phyloP scores from a whole-genome alignment of 2,888 invertebrate genomes.

The Drosophila helvetica region DNA sequence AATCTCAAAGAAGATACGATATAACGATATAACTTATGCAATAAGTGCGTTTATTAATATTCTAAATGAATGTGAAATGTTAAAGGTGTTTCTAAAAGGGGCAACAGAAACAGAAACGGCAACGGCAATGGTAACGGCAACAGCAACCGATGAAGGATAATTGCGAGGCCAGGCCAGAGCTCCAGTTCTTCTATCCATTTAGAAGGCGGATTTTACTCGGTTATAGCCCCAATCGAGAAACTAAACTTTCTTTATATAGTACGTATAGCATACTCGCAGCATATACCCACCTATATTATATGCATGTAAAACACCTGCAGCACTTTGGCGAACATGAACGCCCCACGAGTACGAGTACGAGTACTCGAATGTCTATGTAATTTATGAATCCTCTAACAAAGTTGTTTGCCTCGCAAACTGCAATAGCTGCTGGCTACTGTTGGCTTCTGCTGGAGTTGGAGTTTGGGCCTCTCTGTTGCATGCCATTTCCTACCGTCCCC shows the following conservation, averaged over 20 bases:
- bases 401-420: slow-evolving; percentile 49
- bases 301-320: neutral
- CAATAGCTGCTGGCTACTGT: slow-evolving; percentile 18
- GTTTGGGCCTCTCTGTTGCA: slow-evolving; percentile 34
- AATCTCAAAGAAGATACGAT: slow-evolving; percentile 43
- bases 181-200: neutral
- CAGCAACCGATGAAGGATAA: neutral
- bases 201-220: neutral
- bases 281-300: neutral
- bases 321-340: neutral
- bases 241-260: neutral
- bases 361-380: slow-evolving; percentile 46
- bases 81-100: slow-evolving; percentile 21
- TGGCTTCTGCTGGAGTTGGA: neutral
- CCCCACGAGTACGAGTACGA: neutral
- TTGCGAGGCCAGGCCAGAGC: neutral
- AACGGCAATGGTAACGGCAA: too few species aligned
- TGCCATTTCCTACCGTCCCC: slow-evolving; percentile 10
- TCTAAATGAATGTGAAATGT: slow-evolving; percentile 18
- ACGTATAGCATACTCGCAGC: neutral
- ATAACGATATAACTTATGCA: slow-evolving; percentile 28
- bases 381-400: slow-evolving; percentile 50
- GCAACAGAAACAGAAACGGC: too few species aligned
- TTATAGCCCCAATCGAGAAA: neutral
- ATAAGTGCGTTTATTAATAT: slow-evolving; percentile 16